phyloP scores from a whole-genome alignment of 2,888 invertebrate species.

The Erebia palarica region DNA sequence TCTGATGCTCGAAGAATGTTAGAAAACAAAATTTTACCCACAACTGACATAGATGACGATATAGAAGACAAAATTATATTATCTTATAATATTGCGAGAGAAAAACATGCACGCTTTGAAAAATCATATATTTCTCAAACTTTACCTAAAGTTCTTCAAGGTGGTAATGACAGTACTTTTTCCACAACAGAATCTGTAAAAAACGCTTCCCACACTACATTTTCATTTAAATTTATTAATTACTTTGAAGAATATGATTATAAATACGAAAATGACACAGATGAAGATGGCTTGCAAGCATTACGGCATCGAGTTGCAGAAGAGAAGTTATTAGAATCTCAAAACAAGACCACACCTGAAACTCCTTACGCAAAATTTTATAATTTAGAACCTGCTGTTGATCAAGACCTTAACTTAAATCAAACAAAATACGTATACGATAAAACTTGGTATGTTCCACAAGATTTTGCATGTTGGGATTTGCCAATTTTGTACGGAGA shows the following conservation, averaged over 20 bases:
- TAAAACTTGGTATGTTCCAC: constrained; percentile 64
- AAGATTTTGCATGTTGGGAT: constrained; percentile 68
- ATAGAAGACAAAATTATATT: constrained; percentile 15
- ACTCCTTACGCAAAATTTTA: constrained; percentile 51
- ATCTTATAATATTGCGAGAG: constrained; percentile 17
- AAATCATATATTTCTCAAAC: not conserved
- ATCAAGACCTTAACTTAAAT: constrained; percentile 37
- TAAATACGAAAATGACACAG: constrained; percentile 21
- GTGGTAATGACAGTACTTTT: not conserved
- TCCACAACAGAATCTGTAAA: not conserved
- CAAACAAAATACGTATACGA: constrained; percentile 32
- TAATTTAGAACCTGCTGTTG: constrained; percentile 59
- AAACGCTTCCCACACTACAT: not conserved
- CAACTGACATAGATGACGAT: constrained; percentile 2
- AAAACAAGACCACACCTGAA: constrained; percentile 8
- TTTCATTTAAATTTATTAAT: constrained; percentile 17
- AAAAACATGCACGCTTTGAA: not conserved
- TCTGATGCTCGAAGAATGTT: constrained; percentile 22
- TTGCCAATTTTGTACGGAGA: constrained; percentile 66
- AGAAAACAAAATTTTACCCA: not conserved
- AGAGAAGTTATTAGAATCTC: not conserved
- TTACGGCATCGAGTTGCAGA: constrained; percentile 14
- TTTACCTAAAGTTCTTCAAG: not conserved
- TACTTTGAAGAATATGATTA: constrained; percentile 35
- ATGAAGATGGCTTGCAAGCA: constrained; percentile 1